phyloP scores from a whole-genome alignment of 1,140 invertebrate species.

The Eulimnadia texana region DNA sequence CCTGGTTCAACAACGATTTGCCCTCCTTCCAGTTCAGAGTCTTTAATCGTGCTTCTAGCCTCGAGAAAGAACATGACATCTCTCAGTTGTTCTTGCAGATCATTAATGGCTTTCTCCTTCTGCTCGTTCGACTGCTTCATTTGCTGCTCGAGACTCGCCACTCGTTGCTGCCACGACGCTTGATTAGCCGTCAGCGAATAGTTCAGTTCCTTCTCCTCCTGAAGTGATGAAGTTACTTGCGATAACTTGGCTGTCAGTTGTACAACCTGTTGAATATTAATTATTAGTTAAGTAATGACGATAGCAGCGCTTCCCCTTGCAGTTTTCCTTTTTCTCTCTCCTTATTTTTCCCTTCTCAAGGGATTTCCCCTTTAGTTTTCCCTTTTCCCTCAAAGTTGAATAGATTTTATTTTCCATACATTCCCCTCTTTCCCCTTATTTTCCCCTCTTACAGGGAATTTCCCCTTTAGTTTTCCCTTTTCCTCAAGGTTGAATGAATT shows the following conservation, averaged over 20 bases:
- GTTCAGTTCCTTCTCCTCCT: conserved; percentile 62
- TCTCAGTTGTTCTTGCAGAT: conserved; percentile 77
- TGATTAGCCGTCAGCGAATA: conserved; percentile 62
- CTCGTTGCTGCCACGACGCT: conserved; percentile 52
- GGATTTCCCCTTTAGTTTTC: not conserved
- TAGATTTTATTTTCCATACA: too few species aligned
- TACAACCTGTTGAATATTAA: conserved; percentile 7
- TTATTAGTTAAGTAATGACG: not conserved
- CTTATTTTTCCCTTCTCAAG: not conserved
- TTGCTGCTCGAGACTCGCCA: conserved; percentile 46
- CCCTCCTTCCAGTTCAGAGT: conserved; percentile 51
- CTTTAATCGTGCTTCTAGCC: conserved; percentile 52
- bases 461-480: too few species aligned
- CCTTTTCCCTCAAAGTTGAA: too few species aligned
- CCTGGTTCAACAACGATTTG: conserved; percentile 38
- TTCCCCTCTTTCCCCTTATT: too few species aligned
- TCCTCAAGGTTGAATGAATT: too few species aligned
- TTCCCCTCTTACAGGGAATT: too few species aligned
- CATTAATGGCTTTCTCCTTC: conserved; percentile 50
- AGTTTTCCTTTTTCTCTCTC: conserved; percentile 7
- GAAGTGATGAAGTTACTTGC: conserved; percentile 44
- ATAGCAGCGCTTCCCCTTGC: not conserved
- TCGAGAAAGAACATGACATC: conserved; percentile 95
- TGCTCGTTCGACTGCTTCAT: conserved; percentile 31
- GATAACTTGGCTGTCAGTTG: conserved; percentile 30